Percentiles rank a stretch among this genome's conserved stretches.
Evolutionary conservation across 2,113 vertebrate species (phyloP).

Genomic region (Zosterops borbonicus): DNA sequence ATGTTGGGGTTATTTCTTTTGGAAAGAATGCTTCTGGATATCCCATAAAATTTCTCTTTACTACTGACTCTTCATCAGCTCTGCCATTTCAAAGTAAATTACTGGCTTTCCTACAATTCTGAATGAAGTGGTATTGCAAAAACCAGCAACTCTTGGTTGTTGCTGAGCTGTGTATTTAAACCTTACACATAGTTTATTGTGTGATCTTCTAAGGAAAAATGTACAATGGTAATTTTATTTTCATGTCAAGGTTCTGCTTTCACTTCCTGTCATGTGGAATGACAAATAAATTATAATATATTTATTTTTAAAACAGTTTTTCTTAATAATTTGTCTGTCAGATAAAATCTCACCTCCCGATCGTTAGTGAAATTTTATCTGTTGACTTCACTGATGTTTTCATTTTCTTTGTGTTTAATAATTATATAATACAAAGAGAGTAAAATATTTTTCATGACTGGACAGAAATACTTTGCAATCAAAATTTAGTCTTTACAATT

Average conservation of each 20-base stretch:
- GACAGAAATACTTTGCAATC: neutral
- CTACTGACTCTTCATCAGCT: neutral
- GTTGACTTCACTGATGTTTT: neutral
- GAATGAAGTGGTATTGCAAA: neutral
- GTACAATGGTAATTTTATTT: neutral
- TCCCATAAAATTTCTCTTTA: conserved; percentile 12
- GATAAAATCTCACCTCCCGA: neutral
- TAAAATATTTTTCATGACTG: neutral
- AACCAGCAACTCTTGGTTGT: neutral
- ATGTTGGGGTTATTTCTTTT: neutral
- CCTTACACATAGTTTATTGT: neutral
- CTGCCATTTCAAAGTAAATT: neutral
- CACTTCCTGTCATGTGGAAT: neutral
- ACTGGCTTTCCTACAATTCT: neutral
- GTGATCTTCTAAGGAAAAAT: neutral
- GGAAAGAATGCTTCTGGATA: neutral
- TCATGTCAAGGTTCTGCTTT: neutral
- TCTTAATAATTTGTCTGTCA: neutral
- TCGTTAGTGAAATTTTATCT: neutral
- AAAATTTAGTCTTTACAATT: neutral
- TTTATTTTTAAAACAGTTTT: neutral
- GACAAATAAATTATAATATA: neutral
- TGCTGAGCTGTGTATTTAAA: neutral
- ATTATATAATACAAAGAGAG: neutral
- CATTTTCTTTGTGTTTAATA: neutral